A percentile compares a stretch with the other conserved stretches of the same genome.
phyloP scores from a whole-genome alignment of 2,888 invertebrate species.

The Meandrusa payeni region DNA sequence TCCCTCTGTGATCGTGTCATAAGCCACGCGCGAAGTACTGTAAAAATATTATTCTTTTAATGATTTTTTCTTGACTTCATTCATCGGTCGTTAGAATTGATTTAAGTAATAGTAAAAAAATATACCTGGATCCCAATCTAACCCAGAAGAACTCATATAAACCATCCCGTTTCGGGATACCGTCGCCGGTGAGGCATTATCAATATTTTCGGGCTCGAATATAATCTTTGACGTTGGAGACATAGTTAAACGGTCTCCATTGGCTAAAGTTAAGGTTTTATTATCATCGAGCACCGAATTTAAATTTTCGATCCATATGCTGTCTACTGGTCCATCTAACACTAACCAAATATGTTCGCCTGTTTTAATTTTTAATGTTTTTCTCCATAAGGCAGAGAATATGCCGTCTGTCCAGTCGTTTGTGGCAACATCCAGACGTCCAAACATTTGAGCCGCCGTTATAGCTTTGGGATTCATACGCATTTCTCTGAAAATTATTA shows the following conservation, averaged over 20 bases:
- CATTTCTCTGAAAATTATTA: constrained; percentile 86
- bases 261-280: constrained; percentile 95
- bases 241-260: constrained; percentile 97
- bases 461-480: constrained; percentile 99
- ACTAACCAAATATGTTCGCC: constrained; percentile 96
- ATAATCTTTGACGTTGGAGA: constrained; percentile 96
- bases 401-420: constrained; percentile 99
- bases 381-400: constrained; percentile 97
- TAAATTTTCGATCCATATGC: constrained; percentile 98
- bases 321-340: constrained; percentile 97
- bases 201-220: constrained; percentile 98
- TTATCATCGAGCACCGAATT: constrained; percentile 98
- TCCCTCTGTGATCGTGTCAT: constrained; percentile 83
- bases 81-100: too few relatives aligned
- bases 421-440: constrained; percentile 96
- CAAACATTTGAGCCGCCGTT: constrained; percentile 98
- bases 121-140: constrained; percentile 94
- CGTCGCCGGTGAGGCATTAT: constrained; percentile 98
- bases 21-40: constrained; percentile 91
- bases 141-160: constrained; percentile 97
- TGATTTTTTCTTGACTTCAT: too few relatives aligned
- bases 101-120: too few relatives aligned
- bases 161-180: constrained; percentile 97
- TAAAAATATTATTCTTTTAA: too few relatives aligned
- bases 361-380: constrained; percentile 93